Base-by-base conservation (phyloP, 2,888 invertebrate genomes). In the Proisotoma minuta region DNA sequence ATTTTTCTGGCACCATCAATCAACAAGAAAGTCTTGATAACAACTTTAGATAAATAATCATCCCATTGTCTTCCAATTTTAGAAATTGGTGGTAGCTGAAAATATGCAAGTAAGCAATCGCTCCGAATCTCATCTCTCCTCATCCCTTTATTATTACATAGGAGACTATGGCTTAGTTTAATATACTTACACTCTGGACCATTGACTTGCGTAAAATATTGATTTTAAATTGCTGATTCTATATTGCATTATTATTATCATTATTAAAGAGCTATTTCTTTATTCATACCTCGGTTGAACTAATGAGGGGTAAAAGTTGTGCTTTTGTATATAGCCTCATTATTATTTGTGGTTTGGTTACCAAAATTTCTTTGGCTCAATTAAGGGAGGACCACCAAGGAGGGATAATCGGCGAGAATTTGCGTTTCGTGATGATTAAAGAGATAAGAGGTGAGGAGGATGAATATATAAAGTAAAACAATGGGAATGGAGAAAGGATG, bases 351-450 rank as follows among this genome's bases (percentile, higher is more conserved):
- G 43, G 43, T 43, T 43, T 43, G 52, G 2, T 23, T 26, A 20
- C n/a, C n/a, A n/a, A n/a, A n/a, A n/a, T n/a, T n/a, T 64, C 62
- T 58, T 60, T 62, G 65, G 63, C 63, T 57, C 60, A 68, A 68
- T 68, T 68, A 68, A 57, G 61, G 59, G 57, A 56, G 63, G 69
- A 69, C 69, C 66, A 69, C 66, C 56, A 24, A 56, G 23, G 47
- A 56, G 3, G 56, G 43, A 39, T 52, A 60, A 63, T 66, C 62
- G 62, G 63, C 65, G 59, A 65, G 64, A 64, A 67, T 67, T 59
- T 58, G 56, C 60, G 60, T 57, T 60, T 62, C 65, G 66, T 64
- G 63, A 63, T 62, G 64, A 53, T 54, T 5, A 5, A 34, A 52
- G 39, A 54, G 29, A 28, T 54, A 28, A 28, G 23, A 22, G 23